Evolutionary conservation across 1,140 invertebrate genomes (phyloP), one percentile per base, ranked within the genome.

Genomic region (Aphaenogaster floridana): DNA sequence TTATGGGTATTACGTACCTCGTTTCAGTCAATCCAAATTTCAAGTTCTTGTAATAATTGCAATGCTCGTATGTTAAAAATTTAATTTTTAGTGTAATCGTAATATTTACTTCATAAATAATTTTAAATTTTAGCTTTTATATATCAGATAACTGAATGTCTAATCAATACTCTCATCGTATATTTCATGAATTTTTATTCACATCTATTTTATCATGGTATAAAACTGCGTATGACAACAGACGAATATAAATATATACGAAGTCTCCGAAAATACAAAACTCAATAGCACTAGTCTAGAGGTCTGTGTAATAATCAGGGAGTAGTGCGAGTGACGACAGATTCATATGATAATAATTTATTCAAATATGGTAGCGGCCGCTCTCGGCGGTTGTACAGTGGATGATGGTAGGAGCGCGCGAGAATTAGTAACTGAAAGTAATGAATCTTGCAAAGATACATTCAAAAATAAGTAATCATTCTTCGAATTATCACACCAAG

Each of bases 271-370:
- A 83, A 89, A 81, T 64, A 89, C 80, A 89, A 90, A 80, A 83
- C 34, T 57, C 15, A 89, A 83, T 87, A 69, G 63, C 54, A 59
- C 48, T 71, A 52, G 3, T 21, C 21, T 63, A 71, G 52, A 52
- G 69, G 69, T 34, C 34, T 57, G 78, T 77, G 17, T 74, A 84
- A 84, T 77, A 81, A 89, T 50, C 42, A 71, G 59, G 88, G 66
- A 15, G 36, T 90, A 63, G 76, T 84, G 74, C 77, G 69, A 91
- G 86, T 71, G 48, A 88, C 50, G 9, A 71, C 80, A 88, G 28
- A 86, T 48, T 91, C 89, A 88, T 92, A 92, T 89, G 88, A 91
- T 92, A 93, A 93, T 93, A 93, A 93, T 93, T 93, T 93, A 93
- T 93, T 93, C 90, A 93, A 92, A 92, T 88, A 92, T 91, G 91